Conservation (phyloP, 2,113 vertebrate species). For the Ciconia maguari region DNA sequence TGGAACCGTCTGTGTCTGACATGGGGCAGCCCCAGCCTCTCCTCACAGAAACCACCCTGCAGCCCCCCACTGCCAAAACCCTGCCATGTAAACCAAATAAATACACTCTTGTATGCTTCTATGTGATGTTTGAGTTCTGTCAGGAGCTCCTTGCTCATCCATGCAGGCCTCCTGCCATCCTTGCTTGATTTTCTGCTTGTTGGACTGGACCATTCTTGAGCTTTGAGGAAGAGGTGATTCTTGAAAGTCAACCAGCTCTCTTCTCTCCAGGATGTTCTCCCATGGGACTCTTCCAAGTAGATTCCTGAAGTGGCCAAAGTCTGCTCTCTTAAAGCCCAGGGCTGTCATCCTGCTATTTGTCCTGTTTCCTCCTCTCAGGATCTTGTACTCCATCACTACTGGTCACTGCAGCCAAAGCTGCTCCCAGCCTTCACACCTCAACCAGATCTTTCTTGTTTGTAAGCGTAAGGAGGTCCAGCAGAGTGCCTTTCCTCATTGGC, state of each 20-base stretch:
- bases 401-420: background rate
- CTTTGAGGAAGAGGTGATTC: background rate
- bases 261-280: background rate
- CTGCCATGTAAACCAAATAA: background rate
- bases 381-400: background rate
- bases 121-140: background rate
- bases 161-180: background rate
- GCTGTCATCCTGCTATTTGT: background rate
- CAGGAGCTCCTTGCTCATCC: background rate
- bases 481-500: background rate
- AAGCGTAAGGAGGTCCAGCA: background rate
- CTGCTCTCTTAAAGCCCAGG: background rate
- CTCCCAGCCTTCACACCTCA: background rate
- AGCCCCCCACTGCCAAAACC: background rate
- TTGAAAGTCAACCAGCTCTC: background rate
- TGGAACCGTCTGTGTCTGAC: background rate
- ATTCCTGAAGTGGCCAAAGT: background rate
- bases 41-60: background rate
- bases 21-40: background rate
- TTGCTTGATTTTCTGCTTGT: background rate
- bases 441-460: background rate
- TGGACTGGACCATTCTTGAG: background rate
- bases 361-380: background rate
- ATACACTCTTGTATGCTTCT: background rate
- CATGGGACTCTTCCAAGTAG: background rate